Base-by-base conservation (phyloP, 2,797 vertebrate genomes). In the Thalassophryne amazonica region DNA sequence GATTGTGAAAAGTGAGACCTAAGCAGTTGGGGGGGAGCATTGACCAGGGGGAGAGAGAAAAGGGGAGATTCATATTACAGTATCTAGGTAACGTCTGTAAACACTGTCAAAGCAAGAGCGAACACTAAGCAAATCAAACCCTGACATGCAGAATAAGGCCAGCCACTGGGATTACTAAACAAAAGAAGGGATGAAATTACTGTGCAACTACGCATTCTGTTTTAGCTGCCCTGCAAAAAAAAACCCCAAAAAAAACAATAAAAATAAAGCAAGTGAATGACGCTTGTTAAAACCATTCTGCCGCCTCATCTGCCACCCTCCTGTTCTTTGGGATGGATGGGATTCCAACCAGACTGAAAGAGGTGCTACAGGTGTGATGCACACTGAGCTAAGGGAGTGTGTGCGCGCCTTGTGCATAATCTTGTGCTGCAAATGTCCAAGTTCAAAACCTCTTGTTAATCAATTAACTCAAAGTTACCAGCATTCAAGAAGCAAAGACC, bases 21-120 rank as follows among this genome's bases (percentile, higher is more conserved):
- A 27, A 7, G 32, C 43, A 43, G 60, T 17, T 27, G 13, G 10
- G 43, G 40, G 39, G 50, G 46, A 42, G 60, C 52, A 29, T 55
- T 36, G 64, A 67, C 29, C 42, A 73, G 41, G 60, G 25, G 43
- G 18, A 28, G 49, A 43, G 23, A 35, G 53, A 61, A 57, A 66
- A 48, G 46, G 45, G 35, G 45, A 50, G 76, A 61, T 77, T 54
- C 55, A 56, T 36, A 52, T 30, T 35, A 47, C 28, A 4, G 87
- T 86, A 63, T 71, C 84, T 80, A 79, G 78, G 86, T 85, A 83
- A 87, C 81, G 1, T 49, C 30, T 22, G 22, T 76, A 83, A 83
- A 88, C 73, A 86, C 50, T 60, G 64, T 75, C 64, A 73, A 77
- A 85, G 77, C 70, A 76, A 73, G 49, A 61, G 25, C 20, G 53